Evolutionary conservation across 2,113 vertebrate genomes (phyloP).

Genomic region (Urocitellus parryii): DNA sequence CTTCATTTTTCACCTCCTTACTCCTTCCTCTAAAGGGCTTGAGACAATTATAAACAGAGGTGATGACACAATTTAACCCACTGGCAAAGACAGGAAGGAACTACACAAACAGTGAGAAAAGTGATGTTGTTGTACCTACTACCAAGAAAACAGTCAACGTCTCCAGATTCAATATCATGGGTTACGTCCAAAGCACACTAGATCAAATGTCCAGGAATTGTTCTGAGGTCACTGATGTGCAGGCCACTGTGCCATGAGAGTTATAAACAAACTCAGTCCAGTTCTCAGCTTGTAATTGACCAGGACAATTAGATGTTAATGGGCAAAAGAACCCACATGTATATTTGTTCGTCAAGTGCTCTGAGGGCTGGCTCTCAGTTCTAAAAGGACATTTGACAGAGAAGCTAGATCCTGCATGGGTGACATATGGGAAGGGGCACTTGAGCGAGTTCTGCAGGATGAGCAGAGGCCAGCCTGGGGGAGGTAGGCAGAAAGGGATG

Average conservation of each 20-base stretch:
- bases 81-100: neutral
- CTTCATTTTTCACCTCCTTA: neutral
- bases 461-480: neutral
- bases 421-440: neutral
- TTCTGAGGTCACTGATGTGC: neutral
- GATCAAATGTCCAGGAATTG: neutral
- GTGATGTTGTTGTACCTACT: accelerated
- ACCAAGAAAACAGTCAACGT: neutral
- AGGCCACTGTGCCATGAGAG: neutral
- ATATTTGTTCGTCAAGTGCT: neutral
- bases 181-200: neutral
- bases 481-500: neutral
- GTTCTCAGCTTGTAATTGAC: neutral
- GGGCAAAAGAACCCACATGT: neutral
- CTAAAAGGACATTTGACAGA: neutral
- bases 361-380: neutral
- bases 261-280: too few relatives aligned
- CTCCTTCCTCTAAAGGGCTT: neutral
- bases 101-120: neutral
- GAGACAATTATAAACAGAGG: neutral
- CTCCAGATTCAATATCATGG: neutral
- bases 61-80: neutral
- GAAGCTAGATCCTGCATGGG: neutral
- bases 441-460: neutral
- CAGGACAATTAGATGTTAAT: neutral